These are phyloP conservation scores for Erinaceus europaeus DNA, from an alignment of 2,113 vertebrate species.

Conservation along the genomic window DNA sequence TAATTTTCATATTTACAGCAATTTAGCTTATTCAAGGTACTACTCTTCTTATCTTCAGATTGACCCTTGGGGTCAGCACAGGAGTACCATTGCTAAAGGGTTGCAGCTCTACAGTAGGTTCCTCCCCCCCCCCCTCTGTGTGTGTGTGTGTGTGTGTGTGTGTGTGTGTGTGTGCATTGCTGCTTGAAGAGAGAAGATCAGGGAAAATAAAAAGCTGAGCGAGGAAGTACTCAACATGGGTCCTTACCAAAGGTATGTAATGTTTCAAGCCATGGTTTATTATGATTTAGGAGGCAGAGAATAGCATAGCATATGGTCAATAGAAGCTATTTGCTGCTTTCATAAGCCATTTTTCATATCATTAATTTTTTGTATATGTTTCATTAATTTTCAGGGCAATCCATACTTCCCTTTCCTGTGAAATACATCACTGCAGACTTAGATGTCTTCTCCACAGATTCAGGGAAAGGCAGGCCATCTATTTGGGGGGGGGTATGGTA, in stretches of 20 bases:
- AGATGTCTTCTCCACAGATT: background rate
- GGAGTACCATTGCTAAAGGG: no score
- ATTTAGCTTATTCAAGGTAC: no score
- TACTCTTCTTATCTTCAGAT: no score
- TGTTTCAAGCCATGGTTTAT: background rate
- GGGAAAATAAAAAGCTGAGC: no score
- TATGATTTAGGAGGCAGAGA: conserved; percentile 53
- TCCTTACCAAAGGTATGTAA: fast-evolving
- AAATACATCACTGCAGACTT: background rate
- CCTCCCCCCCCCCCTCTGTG: no score
- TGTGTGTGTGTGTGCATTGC: no score
- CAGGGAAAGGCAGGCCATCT: background rate
- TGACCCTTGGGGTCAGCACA: no score
- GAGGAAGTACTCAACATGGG: no score
- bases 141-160: no score
- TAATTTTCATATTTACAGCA: no score
- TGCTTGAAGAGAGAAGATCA: no score
- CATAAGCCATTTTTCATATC: conserved; percentile 62
- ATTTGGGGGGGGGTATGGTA: background rate
- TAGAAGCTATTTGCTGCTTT: conserved; percentile 63
- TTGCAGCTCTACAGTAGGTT: no score
- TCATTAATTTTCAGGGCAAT: conserved; percentile 62
- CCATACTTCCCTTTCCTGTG: conserved; percentile 20
- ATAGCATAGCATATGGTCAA: conserved; percentile 45
- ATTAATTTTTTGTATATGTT: conserved; percentile 64